Conservation (phyloP, 2,888 invertebrate genomes). For the Diloba caeruleocephala region DNA sequence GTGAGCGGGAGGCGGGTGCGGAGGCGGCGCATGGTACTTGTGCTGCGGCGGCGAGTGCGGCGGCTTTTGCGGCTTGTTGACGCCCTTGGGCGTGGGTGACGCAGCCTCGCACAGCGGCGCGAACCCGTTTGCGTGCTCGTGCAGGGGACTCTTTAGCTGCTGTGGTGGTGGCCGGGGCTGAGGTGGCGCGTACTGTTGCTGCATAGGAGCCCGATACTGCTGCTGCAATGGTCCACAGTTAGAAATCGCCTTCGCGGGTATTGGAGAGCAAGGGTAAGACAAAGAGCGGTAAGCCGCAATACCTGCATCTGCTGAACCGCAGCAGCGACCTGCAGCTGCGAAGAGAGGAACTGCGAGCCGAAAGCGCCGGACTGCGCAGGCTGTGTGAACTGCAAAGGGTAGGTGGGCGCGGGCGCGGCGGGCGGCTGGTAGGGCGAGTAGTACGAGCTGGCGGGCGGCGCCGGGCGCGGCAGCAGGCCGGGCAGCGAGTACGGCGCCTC, state of each 20-base stretch:
- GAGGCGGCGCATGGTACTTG: slow-evolving; percentile 72
- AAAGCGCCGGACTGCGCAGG: slow-evolving; percentile 87
- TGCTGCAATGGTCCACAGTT: slow-evolving; percentile 62
- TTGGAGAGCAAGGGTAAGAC: not conserved
- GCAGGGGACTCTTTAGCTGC: slow-evolving; percentile 89
- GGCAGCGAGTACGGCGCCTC: slow-evolving; percentile 82
- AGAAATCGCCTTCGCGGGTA: slow-evolving; percentile 5
- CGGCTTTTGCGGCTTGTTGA: slow-evolving; percentile 75
- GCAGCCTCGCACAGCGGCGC: slow-evolving; percentile 90
- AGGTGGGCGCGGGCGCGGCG: slow-evolving; percentile 89
- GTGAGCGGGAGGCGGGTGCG: slow-evolving; percentile 73
- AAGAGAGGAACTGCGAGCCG: slow-evolving; percentile 82
- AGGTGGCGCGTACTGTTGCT: slow-evolving; percentile 83
- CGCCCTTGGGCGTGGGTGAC: slow-evolving; percentile 86
- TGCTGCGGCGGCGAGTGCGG: slow-evolving; percentile 86
- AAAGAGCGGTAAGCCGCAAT: not conserved
- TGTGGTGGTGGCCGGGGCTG: slow-evolving; percentile 80
- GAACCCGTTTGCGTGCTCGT: slow-evolving; percentile 86
- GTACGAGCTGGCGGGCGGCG: slow-evolving; percentile 84
- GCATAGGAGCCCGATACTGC: slow-evolving; percentile 83
- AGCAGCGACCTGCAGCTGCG: slow-evolving; percentile 83
- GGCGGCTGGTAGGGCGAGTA: slow-evolving; percentile 86
- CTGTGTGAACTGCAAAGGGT: slow-evolving; percentile 90
- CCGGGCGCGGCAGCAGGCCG: slow-evolving; percentile 83
- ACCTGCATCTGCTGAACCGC: slow-evolving; percentile 87